Percentiles rank a stretch among this genome's conserved stretches.
Evolutionary conservation across 2,113 vertebrate species (phyloP).

Genomic region (Podiceps cristatus): DNA sequence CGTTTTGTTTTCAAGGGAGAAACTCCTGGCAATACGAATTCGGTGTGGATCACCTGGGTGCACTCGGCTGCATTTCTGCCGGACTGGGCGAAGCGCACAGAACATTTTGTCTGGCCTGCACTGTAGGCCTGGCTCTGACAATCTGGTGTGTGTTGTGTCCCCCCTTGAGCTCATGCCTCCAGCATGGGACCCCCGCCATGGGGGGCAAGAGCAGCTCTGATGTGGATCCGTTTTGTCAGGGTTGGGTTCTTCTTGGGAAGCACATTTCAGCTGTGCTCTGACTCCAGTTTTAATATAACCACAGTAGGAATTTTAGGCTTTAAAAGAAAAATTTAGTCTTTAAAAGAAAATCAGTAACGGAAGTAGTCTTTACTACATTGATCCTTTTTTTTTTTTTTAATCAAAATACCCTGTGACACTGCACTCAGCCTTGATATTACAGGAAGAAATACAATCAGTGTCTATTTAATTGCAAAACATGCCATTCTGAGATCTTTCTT

Average conservation of each 20-base stretch:
- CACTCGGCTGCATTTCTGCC: background rate
- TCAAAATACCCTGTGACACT: background rate
- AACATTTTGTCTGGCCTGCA: background rate
- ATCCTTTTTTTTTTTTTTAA: background rate
- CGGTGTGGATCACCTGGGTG: background rate
- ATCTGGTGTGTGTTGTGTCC: accelerated
- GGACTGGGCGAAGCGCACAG: background rate
- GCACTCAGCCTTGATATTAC: background rate
- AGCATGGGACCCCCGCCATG: background rate
- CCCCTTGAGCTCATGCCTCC: background rate
- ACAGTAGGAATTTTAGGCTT: background rate
- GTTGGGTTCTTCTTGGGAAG: background rate
- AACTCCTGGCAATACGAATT: background rate
- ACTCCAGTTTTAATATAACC: background rate
- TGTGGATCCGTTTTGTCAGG: background rate
- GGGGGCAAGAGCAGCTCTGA: background rate
- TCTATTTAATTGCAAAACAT: background rate
- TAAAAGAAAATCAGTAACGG: background rate
- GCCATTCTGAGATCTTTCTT: background rate
- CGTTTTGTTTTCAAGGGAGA: background rate
- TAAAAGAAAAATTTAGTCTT: background rate
- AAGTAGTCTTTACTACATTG: background rate
- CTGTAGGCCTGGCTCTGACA: background rate
- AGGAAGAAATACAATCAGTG: background rate
- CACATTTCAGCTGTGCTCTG: background rate